These are phyloP conservation scores for Nannoperca australis DNA, from an alignment of 2,797 vertebrate genomes.

Conservation along the genomic window DNA sequence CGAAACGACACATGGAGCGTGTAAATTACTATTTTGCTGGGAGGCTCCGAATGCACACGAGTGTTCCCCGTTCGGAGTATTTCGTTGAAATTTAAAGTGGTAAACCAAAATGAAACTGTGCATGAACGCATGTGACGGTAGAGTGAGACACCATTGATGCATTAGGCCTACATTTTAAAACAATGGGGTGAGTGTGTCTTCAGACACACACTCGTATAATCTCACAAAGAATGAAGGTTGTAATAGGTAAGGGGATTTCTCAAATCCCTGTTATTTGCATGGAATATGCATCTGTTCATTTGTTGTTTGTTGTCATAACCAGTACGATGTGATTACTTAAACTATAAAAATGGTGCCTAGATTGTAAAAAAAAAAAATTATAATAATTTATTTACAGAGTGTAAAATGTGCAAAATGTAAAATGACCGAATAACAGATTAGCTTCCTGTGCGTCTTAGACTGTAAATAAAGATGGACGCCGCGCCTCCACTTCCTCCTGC, in stretches of 20 bases:
- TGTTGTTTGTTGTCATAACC: not conserved
- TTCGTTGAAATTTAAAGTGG: not conserved
- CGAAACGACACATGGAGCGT: not conserved
- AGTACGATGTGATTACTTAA: too few relatives aligned
- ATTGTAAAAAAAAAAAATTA: too few relatives aligned
- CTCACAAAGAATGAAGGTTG: conserved; percentile 24
- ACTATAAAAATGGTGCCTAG: not conserved
- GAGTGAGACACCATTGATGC: not conserved
- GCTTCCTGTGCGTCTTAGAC: too few relatives aligned
- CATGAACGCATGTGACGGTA: not conserved
- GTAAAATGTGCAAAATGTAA: not conserved
- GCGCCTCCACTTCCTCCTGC: too few relatives aligned
- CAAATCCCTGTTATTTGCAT: not conserved
- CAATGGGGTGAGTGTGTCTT: conserved; percentile 43
- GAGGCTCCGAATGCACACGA: not conserved
- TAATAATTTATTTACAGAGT: too few relatives aligned
- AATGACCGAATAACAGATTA: not conserved
- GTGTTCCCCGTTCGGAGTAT: not conserved
- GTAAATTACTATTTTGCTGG: not conserved
- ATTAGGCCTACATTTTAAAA: not conserved
- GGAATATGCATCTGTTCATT: not conserved
- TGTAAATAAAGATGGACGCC: too few relatives aligned
- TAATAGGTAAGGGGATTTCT: not conserved
- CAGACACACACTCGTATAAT: conserved; percentile 20
- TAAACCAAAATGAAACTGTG: not conserved